Conservation (phyloP, 2,797 vertebrate genomes). For the Falco novaeseelandiae region DNA sequence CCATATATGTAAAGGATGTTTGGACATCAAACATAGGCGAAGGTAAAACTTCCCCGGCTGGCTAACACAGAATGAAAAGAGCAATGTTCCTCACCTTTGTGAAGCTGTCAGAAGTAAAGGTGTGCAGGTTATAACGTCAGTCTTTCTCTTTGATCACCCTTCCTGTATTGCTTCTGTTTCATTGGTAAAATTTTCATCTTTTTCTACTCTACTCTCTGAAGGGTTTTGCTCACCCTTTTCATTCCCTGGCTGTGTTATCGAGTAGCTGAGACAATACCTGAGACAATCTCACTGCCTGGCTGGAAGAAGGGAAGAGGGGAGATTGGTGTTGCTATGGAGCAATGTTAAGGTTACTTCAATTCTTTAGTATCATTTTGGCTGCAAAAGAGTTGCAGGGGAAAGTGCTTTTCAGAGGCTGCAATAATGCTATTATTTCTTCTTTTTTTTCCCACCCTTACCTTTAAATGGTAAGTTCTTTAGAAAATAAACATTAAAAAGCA, state of each 20-base stretch:
- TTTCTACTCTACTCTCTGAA: background rate
- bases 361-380: background rate
- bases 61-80: background rate
- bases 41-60: background rate
- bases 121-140: background rate
- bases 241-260: background rate
- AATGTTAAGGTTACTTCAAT: background rate
- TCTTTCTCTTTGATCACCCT: background rate
- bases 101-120: background rate
- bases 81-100: background rate
- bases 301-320: background rate
- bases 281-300: background rate
- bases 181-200: background rate
- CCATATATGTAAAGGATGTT: background rate
- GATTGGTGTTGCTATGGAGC: background rate
- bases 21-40: fast-evolving
- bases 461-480: background rate
- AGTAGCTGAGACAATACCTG: background rate
- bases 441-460: background rate
- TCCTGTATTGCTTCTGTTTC: background rate
- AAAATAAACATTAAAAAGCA: background rate
- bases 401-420: background rate
- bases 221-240: background rate
- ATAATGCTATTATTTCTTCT: background rate
- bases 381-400: background rate